Evolutionary conservation across 2,113 vertebrate genomes (phyloP).

Genomic region (Caretta caretta): DNA sequence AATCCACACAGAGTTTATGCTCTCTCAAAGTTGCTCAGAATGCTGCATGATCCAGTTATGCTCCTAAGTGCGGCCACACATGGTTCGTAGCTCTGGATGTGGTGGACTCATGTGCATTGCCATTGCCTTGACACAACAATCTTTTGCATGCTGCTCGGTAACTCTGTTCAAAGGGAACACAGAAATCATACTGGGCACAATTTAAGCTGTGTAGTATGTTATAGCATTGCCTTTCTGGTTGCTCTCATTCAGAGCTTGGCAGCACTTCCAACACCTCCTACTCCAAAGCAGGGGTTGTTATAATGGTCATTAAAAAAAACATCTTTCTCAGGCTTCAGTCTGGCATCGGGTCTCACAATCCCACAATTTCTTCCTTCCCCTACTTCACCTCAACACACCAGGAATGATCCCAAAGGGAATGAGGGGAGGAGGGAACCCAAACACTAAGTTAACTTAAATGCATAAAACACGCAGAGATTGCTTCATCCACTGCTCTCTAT

Average conservation of each 20-base stretch:
- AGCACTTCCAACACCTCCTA: conserved; percentile 5
- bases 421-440: not conserved
- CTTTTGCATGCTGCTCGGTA: not conserved
- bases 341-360: rapidly evolving
- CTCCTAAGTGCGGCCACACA: not conserved
- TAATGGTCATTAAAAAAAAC: not conserved
- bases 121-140: rapidly evolving
- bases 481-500: rapidly evolving
- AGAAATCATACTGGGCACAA: not conserved
- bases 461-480: not conserved
- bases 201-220: conserved; percentile 1
- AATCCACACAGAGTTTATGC: not conserved
- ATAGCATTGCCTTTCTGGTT: not conserved
- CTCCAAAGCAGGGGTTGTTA: not conserved
- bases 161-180: not conserved
- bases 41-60: rapidly evolving
- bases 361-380: not conserved
- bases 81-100: not conserved
- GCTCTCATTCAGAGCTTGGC: not conserved
- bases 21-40: not conserved
- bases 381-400: not conserved
- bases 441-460: rapidly evolving
- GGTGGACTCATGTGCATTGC: not conserved
- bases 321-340: not conserved
- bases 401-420: not conserved